Evolutionary conservation across 1,140 invertebrate genomes (phyloP).

Genomic region (Cydia amplana): DNA sequence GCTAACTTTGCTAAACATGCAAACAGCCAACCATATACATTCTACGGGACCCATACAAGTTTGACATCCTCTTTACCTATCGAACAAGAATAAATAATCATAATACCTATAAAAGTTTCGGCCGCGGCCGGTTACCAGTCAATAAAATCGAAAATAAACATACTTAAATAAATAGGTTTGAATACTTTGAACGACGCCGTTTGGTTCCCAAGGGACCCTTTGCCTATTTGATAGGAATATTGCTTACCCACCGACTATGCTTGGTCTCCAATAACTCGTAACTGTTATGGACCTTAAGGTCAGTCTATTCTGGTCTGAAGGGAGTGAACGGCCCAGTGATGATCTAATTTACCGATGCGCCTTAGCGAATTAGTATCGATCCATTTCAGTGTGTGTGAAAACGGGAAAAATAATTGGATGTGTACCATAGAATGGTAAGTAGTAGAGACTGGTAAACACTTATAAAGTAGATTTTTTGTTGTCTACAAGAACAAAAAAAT

Average conservation of each 20-base stretch:
- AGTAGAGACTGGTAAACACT: not conserved
- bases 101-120: too few species aligned
- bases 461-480: too few species aligned
- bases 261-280: not conserved
- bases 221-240: not conserved
- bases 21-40: too few species aligned
- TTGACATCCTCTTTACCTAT: too few species aligned
- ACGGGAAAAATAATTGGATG: not conserved
- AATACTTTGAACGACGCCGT: not conserved
- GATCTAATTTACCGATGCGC: constrained; percentile 29
- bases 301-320: not conserved
- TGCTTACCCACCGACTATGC: not conserved
- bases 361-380: not conserved
- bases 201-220: not conserved
- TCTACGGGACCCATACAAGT: not conserved
- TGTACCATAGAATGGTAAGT: not conserved
- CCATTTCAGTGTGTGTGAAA: not conserved
- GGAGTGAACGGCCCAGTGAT: not conserved
- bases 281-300: not conserved
- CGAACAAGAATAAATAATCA: too few species aligned
- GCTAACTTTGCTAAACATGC: too few species aligned
- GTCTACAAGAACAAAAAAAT: too few species aligned
- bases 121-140: not conserved
- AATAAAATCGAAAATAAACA: not conserved
- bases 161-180: not conserved